phyloP scores from a whole-genome alignment of 2,888 invertebrate species.

The Pilophorus perplexus region DNA sequence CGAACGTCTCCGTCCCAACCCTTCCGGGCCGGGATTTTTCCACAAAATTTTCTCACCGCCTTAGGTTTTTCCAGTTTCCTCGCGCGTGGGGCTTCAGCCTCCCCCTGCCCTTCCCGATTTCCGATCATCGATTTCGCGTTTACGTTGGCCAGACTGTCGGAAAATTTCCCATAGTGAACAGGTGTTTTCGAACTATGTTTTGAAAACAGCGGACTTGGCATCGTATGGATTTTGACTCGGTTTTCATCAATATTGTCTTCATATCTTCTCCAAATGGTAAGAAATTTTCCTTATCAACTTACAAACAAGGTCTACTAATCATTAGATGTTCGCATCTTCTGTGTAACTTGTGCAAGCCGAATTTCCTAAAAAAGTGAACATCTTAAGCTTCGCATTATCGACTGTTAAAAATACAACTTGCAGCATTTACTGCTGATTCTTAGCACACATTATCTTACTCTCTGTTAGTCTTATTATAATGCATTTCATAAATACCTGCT shows the following conservation, averaged over 20 bases:
- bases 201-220: slow-evolving; percentile 38
- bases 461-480: too few species aligned
- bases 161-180: slow-evolving; percentile 69
- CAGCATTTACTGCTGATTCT: too few species aligned
- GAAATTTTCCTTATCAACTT: neutral
- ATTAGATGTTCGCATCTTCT: neutral
- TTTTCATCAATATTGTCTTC: neutral
- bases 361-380: too few species aligned
- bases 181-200: slow-evolving; percentile 60
- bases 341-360: too few species aligned
- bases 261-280: slow-evolving; percentile 2
- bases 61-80: neutral
- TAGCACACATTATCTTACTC: too few species aligned
- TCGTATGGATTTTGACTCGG: slow-evolving; percentile 23
- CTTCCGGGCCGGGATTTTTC: neutral
- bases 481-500: too few species aligned
- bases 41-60: neutral
- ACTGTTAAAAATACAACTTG: too few species aligned
- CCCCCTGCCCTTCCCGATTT: neutral
- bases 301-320: too few species aligned
- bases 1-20: neutral
- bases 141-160: slow-evolving; percentile 62
- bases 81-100: neutral
- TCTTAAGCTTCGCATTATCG: too few species aligned
- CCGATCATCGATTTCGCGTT: slow-evolving; percentile 35